These are phyloP conservation scores for Lasioglossum marginatum DNA, from an alignment of 2,888 invertebrate genomes.

Conservation along the genomic window DNA sequence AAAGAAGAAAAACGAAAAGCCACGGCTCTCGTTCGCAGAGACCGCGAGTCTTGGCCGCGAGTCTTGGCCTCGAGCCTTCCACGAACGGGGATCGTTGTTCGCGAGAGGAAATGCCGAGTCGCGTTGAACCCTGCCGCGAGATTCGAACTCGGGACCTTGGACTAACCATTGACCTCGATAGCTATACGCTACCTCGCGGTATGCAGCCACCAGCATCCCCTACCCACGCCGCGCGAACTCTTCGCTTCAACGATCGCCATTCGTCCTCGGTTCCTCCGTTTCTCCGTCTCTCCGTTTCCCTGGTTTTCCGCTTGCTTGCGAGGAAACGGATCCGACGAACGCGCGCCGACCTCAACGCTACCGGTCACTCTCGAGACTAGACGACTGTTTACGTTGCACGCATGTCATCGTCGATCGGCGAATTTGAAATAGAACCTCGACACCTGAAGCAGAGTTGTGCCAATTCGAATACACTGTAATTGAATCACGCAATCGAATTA, in stretches of 20 bases:
- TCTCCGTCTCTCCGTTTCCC: not conserved
- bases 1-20: constrained; percentile 22
- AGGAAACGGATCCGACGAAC: not conserved
- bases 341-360: not conserved
- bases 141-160: constrained; percentile 84
- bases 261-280: constrained; percentile 2
- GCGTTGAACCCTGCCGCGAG: constrained; percentile 76
- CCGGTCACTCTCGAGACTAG: not conserved
- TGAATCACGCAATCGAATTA: no score
- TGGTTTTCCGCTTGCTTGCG: not conserved
- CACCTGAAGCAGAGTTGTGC: not conserved
- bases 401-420: not conserved
- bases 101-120: constrained; percentile 76
- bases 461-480: no score
- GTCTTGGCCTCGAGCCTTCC: constrained; percentile 75
- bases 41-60: constrained; percentile 32
- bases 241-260: constrained; percentile 35
- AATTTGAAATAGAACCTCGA: not conserved
- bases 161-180: constrained; percentile 84
- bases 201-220: constrained; percentile 78
- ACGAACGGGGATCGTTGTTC: constrained; percentile 76
- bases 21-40: constrained; percentile 26
- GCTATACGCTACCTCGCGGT: constrained; percentile 78
- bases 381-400: not conserved
- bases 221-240: constrained; percentile 42